phyloP scores from a whole-genome alignment of 2,113 vertebrate species.

The Psilopogon haemacephalus region DNA sequence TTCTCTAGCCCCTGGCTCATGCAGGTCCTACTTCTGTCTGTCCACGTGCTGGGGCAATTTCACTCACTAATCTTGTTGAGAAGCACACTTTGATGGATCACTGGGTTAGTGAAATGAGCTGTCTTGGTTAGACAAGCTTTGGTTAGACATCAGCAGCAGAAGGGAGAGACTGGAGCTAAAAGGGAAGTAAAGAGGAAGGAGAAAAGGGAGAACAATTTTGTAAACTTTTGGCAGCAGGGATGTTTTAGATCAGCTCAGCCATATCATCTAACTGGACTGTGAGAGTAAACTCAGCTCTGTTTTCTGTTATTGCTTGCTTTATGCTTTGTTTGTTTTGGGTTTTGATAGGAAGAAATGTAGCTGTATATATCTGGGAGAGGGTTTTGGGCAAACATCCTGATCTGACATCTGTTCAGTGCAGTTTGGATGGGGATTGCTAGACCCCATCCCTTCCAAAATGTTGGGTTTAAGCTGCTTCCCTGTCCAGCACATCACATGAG shows the following conservation, averaged over 20 bases:
- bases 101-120: background rate
- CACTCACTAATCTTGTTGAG: background rate
- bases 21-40: background rate
- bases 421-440: background rate
- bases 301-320: constrained; percentile 66
- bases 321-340: constrained; percentile 51
- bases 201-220: background rate
- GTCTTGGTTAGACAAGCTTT: background rate
- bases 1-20: background rate
- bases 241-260: constrained; percentile 46
- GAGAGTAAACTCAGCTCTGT: constrained; percentile 45
- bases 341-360: constrained; percentile 61
- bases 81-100: background rate
- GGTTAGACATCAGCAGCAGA: background rate
- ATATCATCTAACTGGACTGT: constrained; percentile 18
- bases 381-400: constrained; percentile 59
- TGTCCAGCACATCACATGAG: background rate
- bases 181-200: background rate
- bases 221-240: background rate
- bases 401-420: constrained; percentile 42
- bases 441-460: background rate
- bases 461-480: background rate
- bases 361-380: constrained; percentile 42
- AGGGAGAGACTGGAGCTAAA: background rate
- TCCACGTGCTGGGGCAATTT: background rate